These are phyloP conservation scores for Noctua janthe DNA, from an alignment of 2,888 invertebrate species.

Conservation along the genomic window DNA sequence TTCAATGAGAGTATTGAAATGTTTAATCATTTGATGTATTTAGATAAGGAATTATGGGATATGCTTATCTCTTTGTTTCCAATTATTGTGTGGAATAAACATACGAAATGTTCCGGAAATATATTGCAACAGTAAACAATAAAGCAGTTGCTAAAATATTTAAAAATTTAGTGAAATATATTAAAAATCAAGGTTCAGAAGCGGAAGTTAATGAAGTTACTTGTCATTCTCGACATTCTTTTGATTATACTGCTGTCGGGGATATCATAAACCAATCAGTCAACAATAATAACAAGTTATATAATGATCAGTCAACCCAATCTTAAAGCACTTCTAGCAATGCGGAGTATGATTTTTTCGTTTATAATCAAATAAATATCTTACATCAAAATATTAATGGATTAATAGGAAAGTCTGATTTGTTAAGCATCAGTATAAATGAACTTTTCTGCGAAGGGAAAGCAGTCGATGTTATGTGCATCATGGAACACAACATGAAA, in stretches of 20 bases:
- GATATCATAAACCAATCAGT: background rate
- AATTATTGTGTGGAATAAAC: too few species aligned
- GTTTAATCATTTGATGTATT: background rate
- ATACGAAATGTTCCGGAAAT: too few species aligned
- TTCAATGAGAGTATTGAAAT: background rate
- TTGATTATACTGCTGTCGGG: background rate
- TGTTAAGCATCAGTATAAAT: background rate
- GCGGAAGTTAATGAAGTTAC: too few species aligned
- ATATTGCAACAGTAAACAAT: too few species aligned
- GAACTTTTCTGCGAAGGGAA: background rate
- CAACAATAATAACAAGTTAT: background rate
- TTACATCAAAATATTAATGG: conserved; percentile 2
- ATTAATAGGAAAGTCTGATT: background rate
- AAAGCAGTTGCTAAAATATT: too few species aligned
- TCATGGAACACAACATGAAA: background rate
- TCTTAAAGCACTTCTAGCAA: background rate
- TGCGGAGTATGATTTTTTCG: background rate
- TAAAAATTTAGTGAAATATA: too few species aligned
- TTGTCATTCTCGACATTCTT: too few species aligned
- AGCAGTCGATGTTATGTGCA: background rate
- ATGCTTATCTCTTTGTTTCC: too few species aligned
- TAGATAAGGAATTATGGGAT: too few species aligned
- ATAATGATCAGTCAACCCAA: background rate
- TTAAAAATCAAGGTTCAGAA: too few species aligned
- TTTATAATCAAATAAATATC: background rate